Percentiles rank a stretch among this genome's conserved stretches.
Evolutionary conservation across 2,797 vertebrate species (phyloP).

Genomic region (Moxostoma hubbsi): DNA sequence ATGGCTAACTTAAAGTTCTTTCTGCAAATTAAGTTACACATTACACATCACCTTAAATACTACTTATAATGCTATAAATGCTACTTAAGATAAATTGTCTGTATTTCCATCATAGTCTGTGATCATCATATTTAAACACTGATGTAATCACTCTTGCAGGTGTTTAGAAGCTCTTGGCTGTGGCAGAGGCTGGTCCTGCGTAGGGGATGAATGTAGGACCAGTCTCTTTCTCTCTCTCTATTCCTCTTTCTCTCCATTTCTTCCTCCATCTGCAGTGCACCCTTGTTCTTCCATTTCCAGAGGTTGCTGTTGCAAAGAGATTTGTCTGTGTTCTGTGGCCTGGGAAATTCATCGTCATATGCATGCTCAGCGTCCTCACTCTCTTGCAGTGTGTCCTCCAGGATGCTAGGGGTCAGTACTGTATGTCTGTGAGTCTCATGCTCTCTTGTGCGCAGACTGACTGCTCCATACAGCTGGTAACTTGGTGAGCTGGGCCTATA

Average conservation of each 20-base stretch:
- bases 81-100: not conserved
- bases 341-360: slow-evolving; percentile 41
- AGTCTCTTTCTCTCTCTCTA: slow-evolving; percentile 61
- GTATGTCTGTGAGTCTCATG: slow-evolving; percentile 53
- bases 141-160: slow-evolving; percentile 49
- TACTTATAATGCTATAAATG: not conserved
- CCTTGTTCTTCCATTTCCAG: slow-evolving; percentile 37
- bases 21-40: too few relatives aligned
- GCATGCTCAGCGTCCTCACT: slow-evolving; percentile 41
- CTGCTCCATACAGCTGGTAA: slow-evolving; percentile 67
- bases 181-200: slow-evolving; percentile 12
- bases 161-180: slow-evolving; percentile 14
- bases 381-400: slow-evolving; percentile 14
- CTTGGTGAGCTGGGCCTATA: slow-evolving; percentile 62
- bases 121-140: slow-evolving; percentile 47
- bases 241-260: slow-evolving; percentile 55
- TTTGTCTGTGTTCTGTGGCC: not conserved
- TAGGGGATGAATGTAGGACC: slow-evolving; percentile 44
- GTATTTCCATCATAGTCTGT: not conserved
- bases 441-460: slow-evolving; percentile 68
- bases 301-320: not conserved
- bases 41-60: not conserved
- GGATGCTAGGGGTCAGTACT: slow-evolving; percentile 15
- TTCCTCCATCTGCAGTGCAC: slow-evolving; percentile 62
- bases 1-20: too few relatives aligned